Evolutionary conservation across 2,797 vertebrate genomes (phyloP).

Genomic region (Antrozous pallidus): DNA sequence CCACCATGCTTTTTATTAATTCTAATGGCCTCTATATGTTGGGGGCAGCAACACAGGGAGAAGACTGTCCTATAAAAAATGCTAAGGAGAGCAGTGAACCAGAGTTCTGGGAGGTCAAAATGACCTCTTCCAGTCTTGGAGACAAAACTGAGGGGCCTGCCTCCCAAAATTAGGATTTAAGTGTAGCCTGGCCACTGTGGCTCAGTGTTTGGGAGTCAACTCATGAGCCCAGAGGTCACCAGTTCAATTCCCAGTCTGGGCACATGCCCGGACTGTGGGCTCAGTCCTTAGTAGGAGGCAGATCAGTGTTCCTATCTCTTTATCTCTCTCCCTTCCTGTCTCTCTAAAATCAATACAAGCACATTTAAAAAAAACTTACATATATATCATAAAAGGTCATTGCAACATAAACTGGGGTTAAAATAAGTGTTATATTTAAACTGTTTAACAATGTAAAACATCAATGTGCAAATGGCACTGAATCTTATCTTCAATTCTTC

Average conservation of each 20-base stretch:
- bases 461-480: not conserved
- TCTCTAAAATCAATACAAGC: not conserved
- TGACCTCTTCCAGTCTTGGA: not conserved
- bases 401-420: slow-evolving; percentile 17
- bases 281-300: not conserved
- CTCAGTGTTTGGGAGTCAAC: not conserved
- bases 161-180: not conserved
- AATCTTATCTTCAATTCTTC: slow-evolving; percentile 31
- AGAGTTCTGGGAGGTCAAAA: slow-evolving; percentile 26
- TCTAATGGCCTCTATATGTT: not conserved
- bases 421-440: slow-evolving; percentile 21
- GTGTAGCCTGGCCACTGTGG: not conserved
- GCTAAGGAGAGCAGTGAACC: not conserved
- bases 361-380: not conserved
- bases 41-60: not conserved
- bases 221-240: not conserved
- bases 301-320: not conserved
- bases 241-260: not conserved
- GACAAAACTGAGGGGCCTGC: slow-evolving; percentile 11
- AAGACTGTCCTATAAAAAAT: not conserved
- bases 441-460: slow-evolving; percentile 42
- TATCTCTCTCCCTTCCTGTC: not conserved
- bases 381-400: not conserved
- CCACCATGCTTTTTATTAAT: not conserved
- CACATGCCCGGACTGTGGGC: not conserved